phyloP scores from a whole-genome alignment of 2,113 vertebrate species.

The Haplochromis vanheusdeni region DNA sequence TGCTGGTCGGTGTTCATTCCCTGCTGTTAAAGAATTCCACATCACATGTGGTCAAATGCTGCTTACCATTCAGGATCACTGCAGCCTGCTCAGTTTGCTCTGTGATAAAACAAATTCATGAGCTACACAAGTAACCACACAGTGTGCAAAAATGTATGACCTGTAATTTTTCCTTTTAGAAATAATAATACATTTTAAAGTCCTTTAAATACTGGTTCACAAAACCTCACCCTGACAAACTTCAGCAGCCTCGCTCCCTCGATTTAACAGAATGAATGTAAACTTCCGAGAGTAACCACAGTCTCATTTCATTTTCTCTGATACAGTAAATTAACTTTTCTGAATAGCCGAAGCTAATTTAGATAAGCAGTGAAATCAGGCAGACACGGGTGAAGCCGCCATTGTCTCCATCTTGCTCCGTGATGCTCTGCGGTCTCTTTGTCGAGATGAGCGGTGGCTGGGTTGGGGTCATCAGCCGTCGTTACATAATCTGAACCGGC shows the following conservation, averaged over 20 bases:
- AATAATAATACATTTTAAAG: not conserved
- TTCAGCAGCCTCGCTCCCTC: not conserved
- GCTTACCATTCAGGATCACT: not conserved
- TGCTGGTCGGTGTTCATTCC: not conserved
- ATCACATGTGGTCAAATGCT: not conserved
- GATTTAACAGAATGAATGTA: not conserved
- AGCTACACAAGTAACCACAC: not conserved
- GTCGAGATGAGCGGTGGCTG: not conserved
- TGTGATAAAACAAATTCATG: not conserved
- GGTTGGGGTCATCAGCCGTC: not conserved
- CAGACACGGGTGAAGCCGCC: not conserved
- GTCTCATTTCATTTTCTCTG: slow-evolving; percentile 17
- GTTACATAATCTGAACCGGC: not conserved
- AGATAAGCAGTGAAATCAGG: slow-evolving; percentile 44
- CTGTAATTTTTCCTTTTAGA: not conserved
- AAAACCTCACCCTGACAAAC: not conserved
- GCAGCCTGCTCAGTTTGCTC: not conserved
- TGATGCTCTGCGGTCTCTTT: not conserved
- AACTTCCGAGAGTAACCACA: slow-evolving; percentile 13
- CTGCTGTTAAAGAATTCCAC: not conserved
- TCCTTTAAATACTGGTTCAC: not conserved
- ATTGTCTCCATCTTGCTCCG: not conserved
- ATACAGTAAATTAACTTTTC: slow-evolving; percentile 46
- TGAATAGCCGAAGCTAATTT: slow-evolving; percentile 38
- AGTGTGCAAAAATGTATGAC: not conserved